Conservation (phyloP, 2,113 vertebrate genomes). For the Coturnix japonica region DNA sequence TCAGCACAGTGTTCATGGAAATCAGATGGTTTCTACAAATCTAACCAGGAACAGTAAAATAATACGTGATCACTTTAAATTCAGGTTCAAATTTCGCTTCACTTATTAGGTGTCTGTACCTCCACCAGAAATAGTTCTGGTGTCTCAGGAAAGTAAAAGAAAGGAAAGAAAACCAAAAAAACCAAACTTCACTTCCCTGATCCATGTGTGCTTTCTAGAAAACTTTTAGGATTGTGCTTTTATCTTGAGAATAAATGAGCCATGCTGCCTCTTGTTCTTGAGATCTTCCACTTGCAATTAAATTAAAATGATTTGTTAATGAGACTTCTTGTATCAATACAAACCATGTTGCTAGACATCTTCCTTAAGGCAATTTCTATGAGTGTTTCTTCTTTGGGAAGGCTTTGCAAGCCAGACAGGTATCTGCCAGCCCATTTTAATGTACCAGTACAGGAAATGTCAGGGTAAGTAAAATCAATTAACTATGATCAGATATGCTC, state of each 20-base stretch:
- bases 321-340: neutral
- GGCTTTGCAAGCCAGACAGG: neutral
- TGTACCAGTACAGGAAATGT: neutral
- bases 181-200: neutral
- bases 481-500: neutral
- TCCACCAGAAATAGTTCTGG: neutral
- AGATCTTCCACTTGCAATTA: neutral
- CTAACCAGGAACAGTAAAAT: constrained; percentile 6
- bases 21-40: constrained; percentile 20
- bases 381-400: neutral
- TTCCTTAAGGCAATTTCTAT: neutral
- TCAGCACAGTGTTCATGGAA: neutral
- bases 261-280: neutral
- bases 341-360: neutral
- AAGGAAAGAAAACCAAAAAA: neutral
- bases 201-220: neutral
- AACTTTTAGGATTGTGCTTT: neutral
- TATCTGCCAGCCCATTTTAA: neutral
- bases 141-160: neutral
- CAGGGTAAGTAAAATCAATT: neutral
- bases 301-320: neutral
- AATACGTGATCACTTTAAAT: neutral
- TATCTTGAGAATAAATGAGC: neutral
- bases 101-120: neutral
- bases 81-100: neutral